Evolutionary conservation across 2,113 vertebrate species (phyloP).

Genomic region (Chitala chitala): DNA sequence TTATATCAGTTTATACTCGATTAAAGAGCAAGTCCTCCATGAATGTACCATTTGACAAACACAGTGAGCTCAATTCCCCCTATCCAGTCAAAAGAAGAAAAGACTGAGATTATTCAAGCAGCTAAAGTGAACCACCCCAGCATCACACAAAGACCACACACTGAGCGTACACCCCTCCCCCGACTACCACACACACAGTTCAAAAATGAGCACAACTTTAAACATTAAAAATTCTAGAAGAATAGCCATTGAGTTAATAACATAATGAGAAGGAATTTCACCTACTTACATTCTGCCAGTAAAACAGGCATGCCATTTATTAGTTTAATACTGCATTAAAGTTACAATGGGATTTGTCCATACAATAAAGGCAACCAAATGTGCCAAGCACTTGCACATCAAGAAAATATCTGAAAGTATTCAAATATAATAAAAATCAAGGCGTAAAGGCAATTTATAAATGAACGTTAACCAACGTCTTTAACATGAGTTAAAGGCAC

Average conservation of each 20-base stretch:
- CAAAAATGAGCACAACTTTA: constrained; percentile 43
- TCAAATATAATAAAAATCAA: constrained; percentile 6
- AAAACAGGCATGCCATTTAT: constrained; percentile 43
- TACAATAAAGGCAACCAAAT: constrained; percentile 39
- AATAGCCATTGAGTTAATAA: constrained; percentile 28
- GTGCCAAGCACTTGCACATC: constrained; percentile 12
- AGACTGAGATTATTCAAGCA: constrained; percentile 72
- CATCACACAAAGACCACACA: constrained; percentile 68
- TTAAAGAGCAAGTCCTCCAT: constrained; percentile 61
- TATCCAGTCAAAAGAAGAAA: constrained; percentile 42
- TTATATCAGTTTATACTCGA: constrained; percentile 54
- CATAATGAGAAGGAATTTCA: constrained; percentile 41
- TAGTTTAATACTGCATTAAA: constrained; percentile 31
- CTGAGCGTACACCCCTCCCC: constrained; percentile 47
- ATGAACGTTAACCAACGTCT: too few species aligned
- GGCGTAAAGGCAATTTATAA: not conserved
- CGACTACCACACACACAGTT: not conserved
- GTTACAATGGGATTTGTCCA: constrained; percentile 35
- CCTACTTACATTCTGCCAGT: constrained; percentile 24
- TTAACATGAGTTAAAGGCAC: too few species aligned
- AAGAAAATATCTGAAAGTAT: constrained; percentile 11
- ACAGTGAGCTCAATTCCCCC: constrained; percentile 50
- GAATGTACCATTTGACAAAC: constrained; percentile 56
- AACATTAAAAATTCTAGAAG: constrained; percentile 51
- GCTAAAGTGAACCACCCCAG: constrained; percentile 51